Evolutionary conservation across 2,113 vertebrate genomes (phyloP).

Genomic region (Acanthisitta chloris): DNA sequence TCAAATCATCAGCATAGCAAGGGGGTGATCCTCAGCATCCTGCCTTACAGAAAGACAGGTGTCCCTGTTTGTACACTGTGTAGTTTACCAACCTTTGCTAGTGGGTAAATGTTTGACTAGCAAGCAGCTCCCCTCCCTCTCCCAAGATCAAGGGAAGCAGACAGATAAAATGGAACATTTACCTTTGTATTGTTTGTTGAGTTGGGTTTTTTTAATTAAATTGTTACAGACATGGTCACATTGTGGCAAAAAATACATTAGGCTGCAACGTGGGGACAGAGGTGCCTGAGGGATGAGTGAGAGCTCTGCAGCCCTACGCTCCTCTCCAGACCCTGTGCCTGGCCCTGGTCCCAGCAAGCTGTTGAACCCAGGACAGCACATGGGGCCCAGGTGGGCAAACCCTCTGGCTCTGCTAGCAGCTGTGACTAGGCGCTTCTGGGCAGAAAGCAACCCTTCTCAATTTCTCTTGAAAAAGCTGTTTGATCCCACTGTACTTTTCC

Average conservation of each 20-base stretch:
- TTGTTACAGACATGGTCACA: background rate
- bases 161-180: background rate
- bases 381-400: background rate
- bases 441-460: background rate
- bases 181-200: background rate
- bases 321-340: background rate
- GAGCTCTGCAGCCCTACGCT: background rate
- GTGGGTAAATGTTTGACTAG: background rate
- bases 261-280: background rate
- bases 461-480: background rate
- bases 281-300: background rate
- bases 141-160: background rate
- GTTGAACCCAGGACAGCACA: accelerated
- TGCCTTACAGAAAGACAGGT: background rate
- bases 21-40: background rate
- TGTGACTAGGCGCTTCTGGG: background rate
- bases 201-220: background rate
- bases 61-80: background rate
- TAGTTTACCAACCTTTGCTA: background rate
- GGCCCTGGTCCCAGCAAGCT: background rate
- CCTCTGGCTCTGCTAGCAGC: background rate
- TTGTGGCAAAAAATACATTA: background rate
- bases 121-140: background rate
- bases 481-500: background rate
- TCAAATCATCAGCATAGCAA: background rate